These are phyloP conservation scores for Lasioglossum calceatum DNA, from an alignment of 2,888 invertebrate species.

Conservation along the genomic window DNA sequence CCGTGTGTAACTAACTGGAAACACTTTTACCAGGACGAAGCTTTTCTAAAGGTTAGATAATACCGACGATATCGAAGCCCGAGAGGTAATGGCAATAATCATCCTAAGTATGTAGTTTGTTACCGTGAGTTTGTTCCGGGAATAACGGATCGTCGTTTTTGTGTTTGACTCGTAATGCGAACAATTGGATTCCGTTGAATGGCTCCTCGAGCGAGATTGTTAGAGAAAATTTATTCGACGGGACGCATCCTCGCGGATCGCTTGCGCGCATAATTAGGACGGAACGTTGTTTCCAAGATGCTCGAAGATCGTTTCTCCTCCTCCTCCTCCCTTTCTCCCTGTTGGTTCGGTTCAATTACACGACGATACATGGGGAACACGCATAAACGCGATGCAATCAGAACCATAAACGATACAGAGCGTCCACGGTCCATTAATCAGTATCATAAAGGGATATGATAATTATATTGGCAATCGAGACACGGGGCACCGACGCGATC, in stretches of 20 bases:
- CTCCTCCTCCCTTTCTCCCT: background rate
- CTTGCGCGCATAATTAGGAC: background rate
- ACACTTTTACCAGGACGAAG: background rate
- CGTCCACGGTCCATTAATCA: constrained; percentile 59
- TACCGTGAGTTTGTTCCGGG: background rate
- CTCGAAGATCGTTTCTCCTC: background rate
- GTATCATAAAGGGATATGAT: constrained; percentile 64
- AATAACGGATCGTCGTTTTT: background rate
- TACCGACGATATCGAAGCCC: background rate
- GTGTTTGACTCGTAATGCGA: background rate
- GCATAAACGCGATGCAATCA: constrained; percentile 9
- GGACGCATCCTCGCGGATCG: background rate
- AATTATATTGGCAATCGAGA: constrained; percentile 66
- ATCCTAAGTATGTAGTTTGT: background rate
- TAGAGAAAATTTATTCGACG: background rate
- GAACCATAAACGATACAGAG: constrained; percentile 42
- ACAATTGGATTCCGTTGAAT: background rate
- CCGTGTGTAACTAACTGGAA: background rate
- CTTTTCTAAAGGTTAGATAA: background rate
- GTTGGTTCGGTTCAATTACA: background rate
- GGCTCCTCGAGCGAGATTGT: background rate
- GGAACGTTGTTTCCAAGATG: background rate
- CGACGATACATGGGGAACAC: background rate
- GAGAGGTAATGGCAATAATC: background rate
- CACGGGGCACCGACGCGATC: constrained; percentile 55